Conservation (phyloP, 1,140 invertebrate species). For the Tetragonula clypearis region DNA sequence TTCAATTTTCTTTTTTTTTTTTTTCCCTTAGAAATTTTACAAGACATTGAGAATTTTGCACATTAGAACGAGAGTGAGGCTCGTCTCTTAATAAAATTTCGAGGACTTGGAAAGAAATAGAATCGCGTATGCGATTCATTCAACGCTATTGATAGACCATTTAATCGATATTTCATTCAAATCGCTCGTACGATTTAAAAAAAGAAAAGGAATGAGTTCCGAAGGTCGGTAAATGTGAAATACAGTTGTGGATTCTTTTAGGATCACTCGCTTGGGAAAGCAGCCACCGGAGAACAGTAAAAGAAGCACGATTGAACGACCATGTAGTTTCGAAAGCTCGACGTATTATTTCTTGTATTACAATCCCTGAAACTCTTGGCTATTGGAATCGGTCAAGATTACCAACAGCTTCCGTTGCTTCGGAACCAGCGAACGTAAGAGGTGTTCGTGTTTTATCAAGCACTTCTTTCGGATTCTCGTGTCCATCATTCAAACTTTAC, state of each 20-base stretch:
- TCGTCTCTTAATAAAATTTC: neutral
- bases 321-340: no score
- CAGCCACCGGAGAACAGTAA: neutral
- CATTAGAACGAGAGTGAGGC: neutral
- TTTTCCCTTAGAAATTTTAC: no score
- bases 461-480: conserved; percentile 7
- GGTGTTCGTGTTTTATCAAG: conserved; percentile 32
- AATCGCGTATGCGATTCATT: neutral
- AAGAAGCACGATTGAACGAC: neutral
- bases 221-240: neutral
- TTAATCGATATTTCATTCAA: neutral
- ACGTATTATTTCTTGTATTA: neutral
- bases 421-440: neutral
- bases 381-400: neutral
- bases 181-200: neutral
- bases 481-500: conserved; percentile 42
- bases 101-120: neutral
- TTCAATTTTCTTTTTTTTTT: no score
- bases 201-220: neutral
- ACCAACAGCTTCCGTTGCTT: neutral
- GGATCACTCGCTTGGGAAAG: neutral
- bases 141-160: neutral
- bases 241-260: no score
- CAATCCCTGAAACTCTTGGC: neutral
- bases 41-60: no score